phyloP scores from a whole-genome alignment of 37 sponge, comb jelly and placozoan species.

The Ianthella basta region DNA sequence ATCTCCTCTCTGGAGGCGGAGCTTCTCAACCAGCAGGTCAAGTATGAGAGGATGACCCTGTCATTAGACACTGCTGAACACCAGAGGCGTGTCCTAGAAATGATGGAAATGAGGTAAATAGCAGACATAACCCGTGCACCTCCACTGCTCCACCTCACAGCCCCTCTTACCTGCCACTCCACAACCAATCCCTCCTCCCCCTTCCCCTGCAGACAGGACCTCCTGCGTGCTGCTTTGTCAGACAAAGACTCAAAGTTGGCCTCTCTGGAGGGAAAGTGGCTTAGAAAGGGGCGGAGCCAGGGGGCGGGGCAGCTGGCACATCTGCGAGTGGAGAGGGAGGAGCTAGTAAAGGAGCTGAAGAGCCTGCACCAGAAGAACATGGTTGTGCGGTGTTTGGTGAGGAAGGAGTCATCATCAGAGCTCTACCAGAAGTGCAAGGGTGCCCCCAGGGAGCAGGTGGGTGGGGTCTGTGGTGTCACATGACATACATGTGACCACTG shows the following conservation, averaged over 20 bases:
- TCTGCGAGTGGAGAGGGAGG: slow-evolving; percentile 11
- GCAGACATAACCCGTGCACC: too few species aligned
- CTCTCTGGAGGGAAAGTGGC: background rate
- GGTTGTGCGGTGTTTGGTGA: background rate
- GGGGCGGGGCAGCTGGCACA: background rate
- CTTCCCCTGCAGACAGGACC: background rate
- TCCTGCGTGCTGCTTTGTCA: background rate
- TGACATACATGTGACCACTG: background rate
- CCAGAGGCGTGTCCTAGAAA: too few species aligned
- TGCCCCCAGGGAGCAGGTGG: slow-evolving; percentile 9
- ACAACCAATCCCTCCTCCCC: too few species aligned
- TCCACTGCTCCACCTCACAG: too few species aligned
- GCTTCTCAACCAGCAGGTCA: too few species aligned
- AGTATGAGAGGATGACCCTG: too few species aligned
- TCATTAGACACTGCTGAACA: too few species aligned
- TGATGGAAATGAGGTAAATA: too few species aligned
- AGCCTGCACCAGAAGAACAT: background rate
- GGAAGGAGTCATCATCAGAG: background rate
- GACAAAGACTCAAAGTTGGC: slow-evolving; percentile 13
- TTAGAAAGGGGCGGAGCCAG: background rate
- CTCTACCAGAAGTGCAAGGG: slow-evolving; percentile 8
- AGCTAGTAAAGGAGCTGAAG: background rate
- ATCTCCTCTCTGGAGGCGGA: too few species aligned
- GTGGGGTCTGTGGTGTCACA: background rate
- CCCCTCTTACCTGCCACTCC: too few species aligned